Evolutionary conservation across 1,140 invertebrate species (phyloP).

Genomic region (Cheumatopsyche charites): DNA sequence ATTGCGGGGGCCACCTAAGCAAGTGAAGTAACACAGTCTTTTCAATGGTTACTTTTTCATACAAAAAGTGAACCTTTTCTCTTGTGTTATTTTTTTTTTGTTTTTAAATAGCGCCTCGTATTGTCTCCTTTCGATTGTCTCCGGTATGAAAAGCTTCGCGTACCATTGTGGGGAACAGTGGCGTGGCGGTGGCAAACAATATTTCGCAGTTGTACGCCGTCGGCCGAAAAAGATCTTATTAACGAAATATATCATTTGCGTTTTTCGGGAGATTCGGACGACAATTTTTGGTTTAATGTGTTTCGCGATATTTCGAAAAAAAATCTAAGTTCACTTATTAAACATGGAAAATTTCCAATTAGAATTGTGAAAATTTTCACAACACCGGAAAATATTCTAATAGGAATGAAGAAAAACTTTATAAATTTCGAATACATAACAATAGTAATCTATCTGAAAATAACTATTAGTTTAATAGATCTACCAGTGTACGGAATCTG

Average conservation of each 20-base stretch:
- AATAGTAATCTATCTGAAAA: too few relatives aligned
- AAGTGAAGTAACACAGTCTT: slow-evolving; percentile 47
- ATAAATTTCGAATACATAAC: too few relatives aligned
- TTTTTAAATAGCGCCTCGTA: slow-evolving; percentile 49
- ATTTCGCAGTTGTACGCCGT: slow-evolving; percentile 10
- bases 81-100: slow-evolving; percentile 48
- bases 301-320: too few relatives aligned
- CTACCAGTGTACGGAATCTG: too few relatives aligned
- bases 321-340: too few relatives aligned
- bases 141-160: slow-evolving; percentile 46
- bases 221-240: slow-evolving; percentile 14
- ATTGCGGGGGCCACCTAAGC: slow-evolving; percentile 42
- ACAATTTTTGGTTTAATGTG: too few relatives aligned
- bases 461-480: too few relatives aligned
- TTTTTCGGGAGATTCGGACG: neutral
- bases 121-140: slow-evolving; percentile 50
- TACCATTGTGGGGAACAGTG: slow-evolving; percentile 30
- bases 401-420: too few relatives aligned
- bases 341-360: too few relatives aligned
- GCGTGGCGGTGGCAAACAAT: slow-evolving; percentile 19
- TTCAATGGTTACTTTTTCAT: slow-evolving; percentile 49
- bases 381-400: too few relatives aligned
- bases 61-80: slow-evolving; percentile 49
- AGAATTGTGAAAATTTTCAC: too few relatives aligned
- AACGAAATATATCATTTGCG: slow-evolving; percentile 18